Evolutionary conservation across 64 coral and sea anemone genomes (phyloP).

Genomic region (Hydrozoanthus tunicans): DNA sequence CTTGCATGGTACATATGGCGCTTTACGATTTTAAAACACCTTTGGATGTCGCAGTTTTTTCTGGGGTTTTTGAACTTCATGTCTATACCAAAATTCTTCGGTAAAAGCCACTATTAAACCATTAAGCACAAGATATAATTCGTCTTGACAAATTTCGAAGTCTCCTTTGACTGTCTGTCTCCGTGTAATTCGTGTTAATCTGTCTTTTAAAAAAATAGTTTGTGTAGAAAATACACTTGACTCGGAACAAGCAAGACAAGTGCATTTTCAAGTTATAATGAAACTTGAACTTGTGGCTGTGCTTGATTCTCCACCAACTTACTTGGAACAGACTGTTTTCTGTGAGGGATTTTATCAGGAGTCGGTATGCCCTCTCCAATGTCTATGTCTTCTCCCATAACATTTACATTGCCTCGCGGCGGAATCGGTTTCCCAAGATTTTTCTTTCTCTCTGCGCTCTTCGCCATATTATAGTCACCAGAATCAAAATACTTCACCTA

Average conservation of each 20-base stretch:
- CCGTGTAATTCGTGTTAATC: neutral
- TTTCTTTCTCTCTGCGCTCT: conserved; percentile 85
- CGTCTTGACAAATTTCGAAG: neutral
- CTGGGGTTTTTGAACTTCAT: too few relatives aligned
- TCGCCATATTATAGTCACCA: conserved; percentile 97
- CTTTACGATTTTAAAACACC: too few relatives aligned
- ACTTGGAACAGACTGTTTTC: conserved; percentile 99
- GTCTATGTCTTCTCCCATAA: conserved; percentile 62
- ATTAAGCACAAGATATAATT: neutral
- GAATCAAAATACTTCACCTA: conserved; percentile 99
- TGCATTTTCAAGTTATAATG: conserved; percentile 50
- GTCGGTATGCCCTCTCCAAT: conserved; percentile 95
- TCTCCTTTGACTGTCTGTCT: neutral
- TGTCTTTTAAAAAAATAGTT: conserved; percentile 43
- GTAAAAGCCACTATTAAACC: neutral
- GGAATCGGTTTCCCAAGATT: conserved; percentile 58
- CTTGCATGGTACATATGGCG: too few relatives aligned
- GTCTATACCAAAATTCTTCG: too few relatives aligned
- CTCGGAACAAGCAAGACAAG: neutral
- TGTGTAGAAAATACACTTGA: conserved; percentile 4
- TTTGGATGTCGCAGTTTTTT: too few relatives aligned
- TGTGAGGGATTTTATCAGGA: conserved; percentile 97
- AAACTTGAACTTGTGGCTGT: conserved; percentile 80
- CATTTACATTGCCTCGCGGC: conserved; percentile 51
- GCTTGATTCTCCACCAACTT: conserved; percentile 93